phyloP scores from a whole-genome alignment of 2,888 invertebrate species.

The Drosophila atripex region DNA sequence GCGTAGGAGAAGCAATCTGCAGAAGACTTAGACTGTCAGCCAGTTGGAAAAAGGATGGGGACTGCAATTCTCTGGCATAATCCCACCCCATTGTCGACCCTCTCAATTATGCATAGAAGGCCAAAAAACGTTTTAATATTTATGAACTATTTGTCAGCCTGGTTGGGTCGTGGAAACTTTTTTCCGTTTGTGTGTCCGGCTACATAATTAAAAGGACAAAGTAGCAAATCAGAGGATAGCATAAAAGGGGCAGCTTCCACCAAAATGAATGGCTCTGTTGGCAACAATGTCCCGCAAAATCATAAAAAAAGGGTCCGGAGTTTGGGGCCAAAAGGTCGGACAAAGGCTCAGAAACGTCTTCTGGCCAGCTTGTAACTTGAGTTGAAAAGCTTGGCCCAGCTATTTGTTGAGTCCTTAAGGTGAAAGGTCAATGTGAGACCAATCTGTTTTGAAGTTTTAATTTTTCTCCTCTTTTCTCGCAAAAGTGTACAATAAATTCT shows the following conservation, averaged over 20 bases:
- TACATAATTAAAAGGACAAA: conserved; percentile 78
- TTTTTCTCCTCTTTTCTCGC: not conserved
- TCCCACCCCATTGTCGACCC: not conserved
- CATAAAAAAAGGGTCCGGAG: conserved; percentile 21
- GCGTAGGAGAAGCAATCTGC: conserved; percentile 89
- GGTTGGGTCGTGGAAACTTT: conserved; percentile 19
- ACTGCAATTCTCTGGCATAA: conserved; percentile 1
- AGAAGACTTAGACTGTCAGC: conserved; percentile 63
- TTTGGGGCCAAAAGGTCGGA: conserved; percentile 18
- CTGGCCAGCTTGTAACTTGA: conserved; percentile 9
- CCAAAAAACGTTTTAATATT: conserved; percentile 59
- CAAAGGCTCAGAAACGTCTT: conserved; percentile 8
- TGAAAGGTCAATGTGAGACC: conserved; percentile 22
- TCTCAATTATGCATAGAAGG: conserved; percentile 67
- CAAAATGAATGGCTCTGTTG: conserved; percentile 18
- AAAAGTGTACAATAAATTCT: not conserved
- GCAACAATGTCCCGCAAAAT: conserved; percentile 12
- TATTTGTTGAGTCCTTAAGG: conserved; percentile 15
- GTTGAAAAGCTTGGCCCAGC: conserved; percentile 5
- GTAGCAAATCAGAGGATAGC: conserved; percentile 73
- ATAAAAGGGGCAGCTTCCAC: conserved; percentile 56
- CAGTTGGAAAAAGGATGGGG: conserved; percentile 17
- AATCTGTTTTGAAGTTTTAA: conserved; percentile 21
- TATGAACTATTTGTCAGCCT: conserved; percentile 69
- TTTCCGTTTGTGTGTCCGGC: conserved; percentile 49